phyloP scores from a whole-genome alignment of 2,888 invertebrate genomes.

The Apocheima hispidaria region DNA sequence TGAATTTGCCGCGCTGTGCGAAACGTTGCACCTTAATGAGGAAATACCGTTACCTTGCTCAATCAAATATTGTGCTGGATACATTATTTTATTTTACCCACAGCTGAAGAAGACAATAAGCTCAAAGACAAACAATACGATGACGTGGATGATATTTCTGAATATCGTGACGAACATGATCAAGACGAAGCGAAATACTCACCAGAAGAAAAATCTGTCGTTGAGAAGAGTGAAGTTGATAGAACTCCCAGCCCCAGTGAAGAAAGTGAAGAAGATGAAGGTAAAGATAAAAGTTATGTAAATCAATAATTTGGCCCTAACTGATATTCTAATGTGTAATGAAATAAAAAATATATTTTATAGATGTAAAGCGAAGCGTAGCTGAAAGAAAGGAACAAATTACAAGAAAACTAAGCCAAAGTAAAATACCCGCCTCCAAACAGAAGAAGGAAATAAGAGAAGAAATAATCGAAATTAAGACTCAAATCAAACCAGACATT shows the following conservation, averaged over 20 bases:
- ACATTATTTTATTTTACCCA: constrained; percentile 25
- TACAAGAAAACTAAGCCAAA: constrained; percentile 89
- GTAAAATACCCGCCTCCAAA: constrained; percentile 90
- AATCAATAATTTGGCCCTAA: too few species aligned
- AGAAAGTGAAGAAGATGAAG: constrained; percentile 85
- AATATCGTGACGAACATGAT: constrained; percentile 75
- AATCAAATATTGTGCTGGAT: neutral
- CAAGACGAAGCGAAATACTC: constrained; percentile 91
- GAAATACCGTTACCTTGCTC: too few species aligned
- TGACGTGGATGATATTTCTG: constrained; percentile 68
- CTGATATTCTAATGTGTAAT: too few species aligned
- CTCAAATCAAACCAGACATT: constrained; percentile 87
- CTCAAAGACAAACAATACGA: constrained; percentile 76
- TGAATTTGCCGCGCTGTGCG: too few species aligned
- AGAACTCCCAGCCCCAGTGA: constrained; percentile 81
- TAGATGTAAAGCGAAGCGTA: constrained; percentile 88
- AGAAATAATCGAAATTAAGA: constrained; percentile 90
- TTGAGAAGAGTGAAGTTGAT: constrained; percentile 88
- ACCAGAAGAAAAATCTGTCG: constrained; percentile 91
- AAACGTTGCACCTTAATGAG: too few species aligned
- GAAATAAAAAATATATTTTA: too few species aligned
- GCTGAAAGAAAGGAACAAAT: constrained; percentile 92
- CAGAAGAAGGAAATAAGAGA: constrained; percentile 91
- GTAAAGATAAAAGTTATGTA: constrained; percentile 58
- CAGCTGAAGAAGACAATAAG: constrained; percentile 83